These are phyloP conservation scores for Asbolus verrucosus DNA, from an alignment of 1,140 invertebrate species.

Conservation along the genomic window DNA sequence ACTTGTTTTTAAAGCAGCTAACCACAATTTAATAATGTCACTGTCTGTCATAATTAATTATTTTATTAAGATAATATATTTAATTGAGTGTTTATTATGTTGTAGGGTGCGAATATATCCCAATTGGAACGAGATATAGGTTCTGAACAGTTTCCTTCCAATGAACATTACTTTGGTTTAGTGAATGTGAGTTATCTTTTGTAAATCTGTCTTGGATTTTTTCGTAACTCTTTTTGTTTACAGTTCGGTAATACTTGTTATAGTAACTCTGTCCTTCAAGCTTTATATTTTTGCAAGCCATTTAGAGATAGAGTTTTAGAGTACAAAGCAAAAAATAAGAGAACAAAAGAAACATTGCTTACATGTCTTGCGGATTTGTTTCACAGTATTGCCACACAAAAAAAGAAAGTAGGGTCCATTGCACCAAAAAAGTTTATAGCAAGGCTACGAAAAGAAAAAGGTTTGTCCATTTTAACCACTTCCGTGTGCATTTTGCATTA, in stretches of 20 bases:
- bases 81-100: conserved; percentile 52
- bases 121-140: conserved; percentile 98
- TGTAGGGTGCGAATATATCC: conserved; percentile 96
- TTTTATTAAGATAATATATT: conserved; percentile 24
- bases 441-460: conserved; percentile 97
- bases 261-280: conserved; percentile 99
- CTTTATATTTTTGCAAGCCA: conserved; percentile 98
- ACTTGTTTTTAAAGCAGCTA: conserved; percentile 44
- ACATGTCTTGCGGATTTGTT: conserved; percentile 98
- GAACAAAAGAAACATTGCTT: conserved; percentile 97
- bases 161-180: conserved; percentile 98
- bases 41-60: conserved; percentile 33
- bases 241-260: conserved; percentile 99
- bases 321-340: conserved; percentile 97
- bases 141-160: conserved; percentile 95
- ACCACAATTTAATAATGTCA: conserved; percentile 34
- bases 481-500: too few species aligned
- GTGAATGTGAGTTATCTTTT: conserved; percentile 85
- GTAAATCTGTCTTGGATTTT: conserved; percentile 42
- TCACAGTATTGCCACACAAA: conserved; percentile 98
- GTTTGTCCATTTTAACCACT: conserved; percentile 66
- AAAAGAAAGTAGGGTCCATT: conserved; percentile 99
- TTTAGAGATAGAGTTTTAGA: conserved; percentile 98
- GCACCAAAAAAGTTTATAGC: conserved; percentile 99
- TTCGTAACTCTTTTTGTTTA: conserved; percentile 64